phyloP scores from a whole-genome alignment of 2,888 invertebrate genomes.

The Scrobipalpa costella region DNA sequence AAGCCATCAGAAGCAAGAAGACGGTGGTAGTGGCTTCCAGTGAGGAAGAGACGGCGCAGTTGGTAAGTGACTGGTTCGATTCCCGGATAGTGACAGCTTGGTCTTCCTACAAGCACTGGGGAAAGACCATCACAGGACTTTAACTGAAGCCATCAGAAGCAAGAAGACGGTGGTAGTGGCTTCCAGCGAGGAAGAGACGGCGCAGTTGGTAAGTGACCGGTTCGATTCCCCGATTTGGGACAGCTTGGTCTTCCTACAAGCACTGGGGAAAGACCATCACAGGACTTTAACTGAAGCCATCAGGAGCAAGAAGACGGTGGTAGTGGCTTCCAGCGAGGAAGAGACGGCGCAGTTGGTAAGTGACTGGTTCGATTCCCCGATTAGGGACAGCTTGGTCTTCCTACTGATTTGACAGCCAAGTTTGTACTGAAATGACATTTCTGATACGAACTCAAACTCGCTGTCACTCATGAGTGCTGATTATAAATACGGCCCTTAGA shows the following conservation, averaged over 20 bases:
- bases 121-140: constrained; percentile 79
- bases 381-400: too few species aligned
- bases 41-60: constrained; percentile 88
- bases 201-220: constrained; percentile 82
- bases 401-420: too few species aligned
- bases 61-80: constrained; percentile 72
- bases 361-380: constrained; percentile 6
- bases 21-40: constrained; percentile 90
- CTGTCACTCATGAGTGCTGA: too few species aligned
- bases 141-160: constrained; percentile 82
- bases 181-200: constrained; percentile 89
- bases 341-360: constrained; percentile 84
- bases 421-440: too few species aligned
- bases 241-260: constrained; percentile 79
- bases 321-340: constrained; percentile 89
- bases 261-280: constrained; percentile 83
- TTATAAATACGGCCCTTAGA: too few species aligned
- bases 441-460: too few species aligned
- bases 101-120: constrained; percentile 87
- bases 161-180: constrained; percentile 87
- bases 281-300: constrained; percentile 81
- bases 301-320: constrained; percentile 83
- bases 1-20: constrained; percentile 82
- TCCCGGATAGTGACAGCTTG: too few species aligned
- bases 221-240: too few species aligned